Base-by-base conservation (phyloP, 2,797 vertebrate genomes). In the Rhinophrynus dorsalis region DNA sequence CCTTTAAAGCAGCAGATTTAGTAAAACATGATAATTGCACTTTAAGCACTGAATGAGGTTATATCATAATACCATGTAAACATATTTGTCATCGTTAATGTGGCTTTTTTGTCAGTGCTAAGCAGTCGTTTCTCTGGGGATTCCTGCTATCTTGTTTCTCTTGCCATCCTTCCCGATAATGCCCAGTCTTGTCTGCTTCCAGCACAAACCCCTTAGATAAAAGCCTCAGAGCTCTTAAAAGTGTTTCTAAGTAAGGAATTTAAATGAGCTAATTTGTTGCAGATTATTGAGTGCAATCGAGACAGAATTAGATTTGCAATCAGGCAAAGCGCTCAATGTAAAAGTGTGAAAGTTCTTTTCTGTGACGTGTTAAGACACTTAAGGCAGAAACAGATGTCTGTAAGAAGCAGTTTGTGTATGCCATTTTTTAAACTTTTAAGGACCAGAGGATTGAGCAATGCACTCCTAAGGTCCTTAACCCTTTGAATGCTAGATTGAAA, bases 291-390 rank as follows among this genome's bases (percentile, higher is more conserved):
- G 24, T 44, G n/a, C 42, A 56, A 27, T 47, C 50, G 6, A 8
- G 15, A 1, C n/a, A 27, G 50, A 48, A 62, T 32, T 20, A 55
- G 18, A 2, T 8, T 21, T 6, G 11, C 32, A 61, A 50, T 13
- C 26, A 33, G 21, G 26, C 5, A 68, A 80, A 74, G 80, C 81
- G 3, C 17, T 5, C 17, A 10, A 35, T 23, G 21, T 17, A 17
- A 15, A 44, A 42, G 56, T 45, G 58, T 62, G 35, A 23, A 18
- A 54, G 33, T 4, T 21, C n/a, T n/a, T n/a, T 13, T 23, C 6
- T 9, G n/a, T n/a, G 37, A 13, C 20, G 44, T 50, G 59, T 24
- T 7, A 29, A 23, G 1, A n/a, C 20, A 52, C 7, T 9, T 17
- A 27, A 38, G 24, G 29, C 48, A 65, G 26, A 20, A 29, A 2